Base-by-base conservation (phyloP, 2,113 vertebrate species). In the Oryzias melastigma region DNA sequence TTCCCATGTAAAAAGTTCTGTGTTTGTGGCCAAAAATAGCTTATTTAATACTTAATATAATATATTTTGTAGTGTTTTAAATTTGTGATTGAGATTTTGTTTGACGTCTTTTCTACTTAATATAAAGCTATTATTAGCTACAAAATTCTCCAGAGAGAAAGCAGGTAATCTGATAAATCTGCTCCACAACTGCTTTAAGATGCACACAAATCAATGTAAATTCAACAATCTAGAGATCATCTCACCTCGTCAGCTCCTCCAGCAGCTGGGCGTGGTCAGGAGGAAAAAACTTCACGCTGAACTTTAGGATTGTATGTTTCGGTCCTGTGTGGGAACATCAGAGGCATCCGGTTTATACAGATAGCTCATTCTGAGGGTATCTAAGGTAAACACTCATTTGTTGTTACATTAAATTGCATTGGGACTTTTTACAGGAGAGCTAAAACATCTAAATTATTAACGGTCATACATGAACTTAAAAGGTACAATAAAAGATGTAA, bases 271-370 rank as follows among this genome's bases (percentile, higher is more conserved):
- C 90, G 0, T 97, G 96, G 79, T 99, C 98, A 1, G 96, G 96
- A 22, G 96, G 96, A 68, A 99, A 99, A 88, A 98, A 99, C 87
- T 99, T 99, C 85, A 99, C 97, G 75, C 96, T 95, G 76, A 99
- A 98, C 82, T 93, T 95, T 73, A 98, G 88, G 58, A 93, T 90
- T 17, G 94, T 91, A 4, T 96, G 93, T 81, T 98, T 98, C 1
- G 96, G 96, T 73, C 97, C 96, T 99, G 75, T 18, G 50, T 43
- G 41, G 22, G 25, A 41, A 46, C 52, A 20, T 52, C 17, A 65
- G 13, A 40, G 20, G 44, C n/a, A n/a, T n/a, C n/a, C n/a, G n/a
- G n/a, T n/a, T n/a, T n/a, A n/a, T n/a, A n/a, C n/a, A n/a, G n/a
- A n/a, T n/a, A n/a, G n/a, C 14, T 46, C 17, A 16, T n/a, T 6